Base-by-base conservation (phyloP, 1,140 invertebrate species). In the Drosophila mayri region DNA sequence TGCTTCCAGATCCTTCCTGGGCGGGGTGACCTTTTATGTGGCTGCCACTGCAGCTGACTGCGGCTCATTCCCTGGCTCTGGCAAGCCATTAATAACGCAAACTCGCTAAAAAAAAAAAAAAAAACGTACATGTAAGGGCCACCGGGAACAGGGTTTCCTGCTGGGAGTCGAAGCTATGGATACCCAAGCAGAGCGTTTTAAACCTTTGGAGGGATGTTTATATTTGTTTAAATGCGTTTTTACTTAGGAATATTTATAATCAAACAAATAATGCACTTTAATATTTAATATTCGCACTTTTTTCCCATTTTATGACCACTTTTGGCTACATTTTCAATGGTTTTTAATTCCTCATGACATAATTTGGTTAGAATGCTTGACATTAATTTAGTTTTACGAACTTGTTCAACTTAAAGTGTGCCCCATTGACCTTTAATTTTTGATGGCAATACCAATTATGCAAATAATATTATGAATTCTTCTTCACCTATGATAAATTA, bases 71-170 rank as follows among this genome's bases (percentile, higher is more conserved):
- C 58, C 46, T 30, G 59, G 35, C 50, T 76, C 65, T 76, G 28
- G 50, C 55, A 38, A 50, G 62, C 81, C 80, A 88, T 88, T 79
- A 83, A 88, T 88, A 88, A 79, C 60, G 62, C 38, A 25, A 52
- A 49, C 63, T 47, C 41, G 68, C 57, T 64, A 30, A 18, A 44
- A 58, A 46, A 38, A n/a, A 52, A 30, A 11, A 18, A 6, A 6
- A 25, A 25, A 25, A 1, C 22, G 18, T 28, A 28, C 11, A 18
- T 18, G 30, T 6, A 50, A 37, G n/a, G 30, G 38, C n/a, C 7
- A 49, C 3, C 11, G 30, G 35, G 18, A 18, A 38, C 18, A 37
- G 50, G 35, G 18, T 2, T 2, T 22, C 6, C n/a, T 50, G 35
- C 25, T 10, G 3, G 14, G 9, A 3, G 35, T 22, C 37, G 12